These are phyloP conservation scores for Lytechinus pictus DNA, from an alignment of 35 echinoderm and acorn worm genomes.

Conservation along the genomic window DNA sequence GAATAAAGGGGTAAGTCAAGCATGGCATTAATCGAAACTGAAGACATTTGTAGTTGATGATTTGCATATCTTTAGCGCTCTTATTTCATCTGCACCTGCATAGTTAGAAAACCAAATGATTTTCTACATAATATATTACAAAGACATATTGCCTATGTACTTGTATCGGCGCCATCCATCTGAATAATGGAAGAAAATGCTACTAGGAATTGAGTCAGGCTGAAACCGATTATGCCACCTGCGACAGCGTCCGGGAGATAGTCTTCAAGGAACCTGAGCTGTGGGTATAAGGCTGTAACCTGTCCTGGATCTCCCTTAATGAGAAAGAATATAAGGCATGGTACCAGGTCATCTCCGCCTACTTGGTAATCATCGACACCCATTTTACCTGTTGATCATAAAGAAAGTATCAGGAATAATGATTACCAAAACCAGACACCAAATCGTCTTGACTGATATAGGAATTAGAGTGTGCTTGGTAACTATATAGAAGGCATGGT, in stretches of 20 bases:
- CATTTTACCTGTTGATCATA: not conserved
- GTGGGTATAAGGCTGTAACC: constrained; percentile 63
- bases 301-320: constrained; percentile 68
- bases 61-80: too few relatives aligned
- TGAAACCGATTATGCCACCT: constrained; percentile 70
- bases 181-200: constrained; percentile 65
- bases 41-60: too few relatives aligned
- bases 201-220: constrained; percentile 60
- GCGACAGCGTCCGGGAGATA: constrained; percentile 76
- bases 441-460: too few relatives aligned
- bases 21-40: too few relatives aligned
- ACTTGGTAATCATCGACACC: not conserved
- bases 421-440: not conserved
- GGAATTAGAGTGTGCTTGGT: too few relatives aligned
- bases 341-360: constrained; percentile 73
- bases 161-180: not conserved
- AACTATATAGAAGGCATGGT: too few relatives aligned
- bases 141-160: not conserved
- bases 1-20: too few relatives aligned
- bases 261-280: constrained; percentile 70
- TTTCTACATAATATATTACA: too few relatives aligned
- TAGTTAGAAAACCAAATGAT: too few relatives aligned
- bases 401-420: not conserved
- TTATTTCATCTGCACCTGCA: too few relatives aligned
- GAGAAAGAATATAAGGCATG: constrained; percentile 73